Evolutionary conservation across 2,113 vertebrate species (phyloP), one percentile per base, ranked within the genome.

Genomic region (Spermophilus dauricus): DNA sequence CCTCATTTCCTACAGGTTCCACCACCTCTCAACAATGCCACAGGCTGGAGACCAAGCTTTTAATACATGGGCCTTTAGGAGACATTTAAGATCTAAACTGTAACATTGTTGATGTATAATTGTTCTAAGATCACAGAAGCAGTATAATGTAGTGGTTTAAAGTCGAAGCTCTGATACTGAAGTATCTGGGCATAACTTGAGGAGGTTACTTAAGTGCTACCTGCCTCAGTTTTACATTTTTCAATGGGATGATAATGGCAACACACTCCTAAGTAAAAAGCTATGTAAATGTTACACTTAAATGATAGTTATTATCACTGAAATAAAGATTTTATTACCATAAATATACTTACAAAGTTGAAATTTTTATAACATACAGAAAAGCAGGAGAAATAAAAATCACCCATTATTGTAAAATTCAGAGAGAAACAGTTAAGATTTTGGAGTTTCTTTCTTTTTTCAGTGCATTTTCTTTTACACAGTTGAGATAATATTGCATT

Each of bases 181-280:
- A 76, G 24, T 53, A 53, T 26, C 78, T 63, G 65, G n/a, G 39
- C 30, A 7, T 90, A 61, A 51, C 37, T 81, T 61, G 22, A 84
- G 24, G 32, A 17, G 48, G 34, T 37, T 30, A 65, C 70, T 76
- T 88, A 65, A 58, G 13, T 67, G 9, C 26, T 51, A 3, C n/a
- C 45, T 85, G 81, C 85, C 42, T 97, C 34, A 18, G 12, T 89
- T 95, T 89, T 75, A 17, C 75, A 86, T 89, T 94, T 96, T 10
- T 45, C 48, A 63, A 84, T 76, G 34, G 16, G 30, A 42, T 51
- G 4, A 65, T 70, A 30, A 75, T 81, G 30, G 45, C 26, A 37
- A 70, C 53, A 30, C n/a, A 81, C 34, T 95, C n/a, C 53, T 5
- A 96, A 73, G 81, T n/a, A 75, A 88, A 69, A 45, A 86, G 10